Evolutionary conservation across 1,140 invertebrate species (phyloP), one percentile per base, ranked within the genome.

Genomic region (Monochamus saltuarius): DNA sequence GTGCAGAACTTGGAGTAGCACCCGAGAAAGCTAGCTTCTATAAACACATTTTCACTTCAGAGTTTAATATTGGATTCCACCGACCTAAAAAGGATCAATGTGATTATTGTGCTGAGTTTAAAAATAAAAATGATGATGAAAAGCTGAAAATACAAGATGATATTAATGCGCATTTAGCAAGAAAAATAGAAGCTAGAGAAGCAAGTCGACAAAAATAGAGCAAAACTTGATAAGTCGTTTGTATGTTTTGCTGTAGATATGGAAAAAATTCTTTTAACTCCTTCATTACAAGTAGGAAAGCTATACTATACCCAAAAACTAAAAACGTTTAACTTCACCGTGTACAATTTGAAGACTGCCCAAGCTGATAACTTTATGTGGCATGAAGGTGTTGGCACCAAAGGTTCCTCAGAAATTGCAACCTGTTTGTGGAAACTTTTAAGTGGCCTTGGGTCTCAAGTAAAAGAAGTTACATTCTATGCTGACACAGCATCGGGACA

Each of bases 11-110:
- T 14, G 14, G 14, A 11, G 38, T 22, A 19, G 39, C 53, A 55
- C 53, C 53, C 29, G 53, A 29, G 16, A 40, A 16, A 40, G 39
- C 7, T 11, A 16, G 29, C 36, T 52, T 52, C 38, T 14, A 52
- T 17, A 52, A 40, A 14, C 8, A 40, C 8, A 11, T 40, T 40
- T 40, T 11, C 38, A 10, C 38, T 40, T n/a, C 39, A 9, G 8
- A 40, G 14, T 40, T n/a, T 40, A 40, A 40, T 40, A n/a, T n/a
- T 9, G 39, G 39, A n/a, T 40, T 11, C 39, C 39, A 40, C 8
- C n/a, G 1, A 40, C 39, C 39, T 14, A 40, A 40, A 14, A 40
- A 40, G 14, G 39, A 40, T 40, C 39, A 40, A 40, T 40, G 39
- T 14, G 7, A 40, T 40, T 40, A 40, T 40, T 40, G 39, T 7